phyloP scores from a whole-genome alignment of 2,797 vertebrate species.

The Hydrocynus forskahlii region DNA sequence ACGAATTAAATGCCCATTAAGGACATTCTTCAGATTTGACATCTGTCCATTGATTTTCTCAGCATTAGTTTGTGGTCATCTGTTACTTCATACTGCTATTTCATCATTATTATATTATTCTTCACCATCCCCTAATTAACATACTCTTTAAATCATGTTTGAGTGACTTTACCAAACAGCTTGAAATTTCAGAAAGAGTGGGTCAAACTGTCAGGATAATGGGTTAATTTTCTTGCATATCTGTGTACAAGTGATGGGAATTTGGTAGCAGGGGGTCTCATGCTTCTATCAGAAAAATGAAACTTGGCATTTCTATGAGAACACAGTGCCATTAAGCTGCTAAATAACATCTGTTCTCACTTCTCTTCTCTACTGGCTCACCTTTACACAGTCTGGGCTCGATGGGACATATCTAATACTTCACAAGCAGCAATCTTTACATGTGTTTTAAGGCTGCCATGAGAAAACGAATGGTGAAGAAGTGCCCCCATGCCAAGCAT shows the following conservation, averaged over 20 bases:
- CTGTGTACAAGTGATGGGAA: not conserved
- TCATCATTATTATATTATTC: slow-evolving; percentile 28
- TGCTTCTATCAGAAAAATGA: not conserved
- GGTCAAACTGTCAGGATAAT: not conserved
- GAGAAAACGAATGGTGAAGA: not conserved
- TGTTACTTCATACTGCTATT: slow-evolving; percentile 9
- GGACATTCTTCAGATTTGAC: slow-evolving; percentile 12
- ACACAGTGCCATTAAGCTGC: not conserved
- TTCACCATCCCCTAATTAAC: slow-evolving; percentile 21
- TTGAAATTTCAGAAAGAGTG: slow-evolving; percentile 1
- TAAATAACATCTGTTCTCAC: not conserved
- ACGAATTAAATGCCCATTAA: not conserved
- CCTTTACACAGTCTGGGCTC: not conserved
- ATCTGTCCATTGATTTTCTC: slow-evolving; percentile 24
- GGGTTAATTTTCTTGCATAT: not conserved
- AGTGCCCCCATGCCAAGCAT: not conserved
- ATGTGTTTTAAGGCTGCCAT: not conserved
- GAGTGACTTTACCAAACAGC: not conserved
- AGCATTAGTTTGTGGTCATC: slow-evolving; percentile 7
- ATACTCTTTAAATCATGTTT: slow-evolving; percentile 9
- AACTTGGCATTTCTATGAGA: not conserved
- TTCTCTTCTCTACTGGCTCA: not conserved
- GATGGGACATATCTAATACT: not conserved
- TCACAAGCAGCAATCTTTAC: not conserved
- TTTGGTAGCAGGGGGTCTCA: not conserved